Base-by-base conservation (phyloP, 2,797 vertebrate genomes). In the Onychomys arenicola region DNA sequence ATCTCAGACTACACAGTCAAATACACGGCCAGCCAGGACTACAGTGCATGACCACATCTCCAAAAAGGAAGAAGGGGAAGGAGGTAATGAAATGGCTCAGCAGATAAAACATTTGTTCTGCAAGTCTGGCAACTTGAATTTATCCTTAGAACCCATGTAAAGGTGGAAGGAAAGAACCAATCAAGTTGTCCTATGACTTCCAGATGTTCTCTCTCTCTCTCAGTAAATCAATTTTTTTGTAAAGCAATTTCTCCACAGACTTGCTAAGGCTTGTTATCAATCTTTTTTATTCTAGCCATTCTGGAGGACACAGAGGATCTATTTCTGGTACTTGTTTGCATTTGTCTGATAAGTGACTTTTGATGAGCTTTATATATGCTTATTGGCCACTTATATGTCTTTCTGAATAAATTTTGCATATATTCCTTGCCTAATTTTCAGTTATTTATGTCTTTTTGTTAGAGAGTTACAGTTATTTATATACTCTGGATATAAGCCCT, bases 261-360 rank as follows among this genome's bases (percentile, higher is more conserved):
- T 83, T 49, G 12, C 23, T 73, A 92, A 90, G 37, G 9, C 34
- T 77, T 87, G 23, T 27, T 67, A 95, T 23, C 71, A 69, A 83
- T 34, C 59, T 73, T 94, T 77, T 71, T 69, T 2, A 90, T 71
- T 94, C 49, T 88, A 89, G 49, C n/a, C 83, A 89, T 43, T 32
- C 29, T 8, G 29, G 9, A 59, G 34, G 34, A 32, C 71, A 11
- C 85, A 14, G 85, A 77, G 2, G 77, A 59, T 19, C 27, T 89
- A 46, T 81, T 34, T 83, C 4, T 63, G 16, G 52, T 65, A 63
- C 61, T 91, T 34, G 65, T 82, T 94, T 91, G 46, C 17, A 82
- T 59, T 94, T 95, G 84, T 17, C 25, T 80, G 25, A 32, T 80
- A 80, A 89, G 40, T 67, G 90, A 84, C 3, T 63, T 12, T 3